A percentile compares a stretch with the other conserved stretches of the same genome.
Evolutionary conservation across 2,888 invertebrate genomes (phyloP).

Genomic region (Mellilla xanthometata): DNA sequence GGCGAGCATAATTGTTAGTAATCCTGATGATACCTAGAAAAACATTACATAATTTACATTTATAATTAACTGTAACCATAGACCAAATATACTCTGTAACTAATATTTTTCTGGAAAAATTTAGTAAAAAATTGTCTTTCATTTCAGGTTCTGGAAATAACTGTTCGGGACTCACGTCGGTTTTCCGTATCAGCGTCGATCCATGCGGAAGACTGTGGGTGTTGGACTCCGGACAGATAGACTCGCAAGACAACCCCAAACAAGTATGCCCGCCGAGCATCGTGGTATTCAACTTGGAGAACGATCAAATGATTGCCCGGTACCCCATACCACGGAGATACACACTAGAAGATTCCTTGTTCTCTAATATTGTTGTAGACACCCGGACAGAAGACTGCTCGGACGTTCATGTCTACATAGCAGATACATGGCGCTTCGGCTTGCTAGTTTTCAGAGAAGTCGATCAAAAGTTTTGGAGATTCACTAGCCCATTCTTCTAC

Average conservation of each 20-base stretch:
- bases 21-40: too few species aligned
- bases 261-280: slow-evolving; percentile 89
- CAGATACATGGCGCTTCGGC: slow-evolving; percentile 88
- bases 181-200: slow-evolving; percentile 89
- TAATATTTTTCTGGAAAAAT: too few species aligned
- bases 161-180: slow-evolving; percentile 88
- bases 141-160: slow-evolving; percentile 57
- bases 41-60: too few species aligned
- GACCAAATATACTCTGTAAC: too few species aligned
- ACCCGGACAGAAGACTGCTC: slow-evolving; percentile 82
- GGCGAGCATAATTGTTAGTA: too few species aligned
- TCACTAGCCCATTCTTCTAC: slow-evolving; percentile 85
- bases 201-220: slow-evolving; percentile 90
- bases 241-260: slow-evolving; percentile 84
- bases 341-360: slow-evolving; percentile 86
- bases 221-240: slow-evolving; percentile 89
- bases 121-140: neutral
- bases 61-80: too few species aligned
- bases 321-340: slow-evolving; percentile 86
- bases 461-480: slow-evolving; percentile 84
- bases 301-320: slow-evolving; percentile 83
- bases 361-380: slow-evolving; percentile 86
- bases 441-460: slow-evolving; percentile 84
- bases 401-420: slow-evolving; percentile 85
- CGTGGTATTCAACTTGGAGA: slow-evolving; percentile 86